Evolutionary conservation across 1,140 invertebrate species (phyloP), one percentile per base, ranked within the genome.

Genomic region (Contarinia nasturtii): DNA sequence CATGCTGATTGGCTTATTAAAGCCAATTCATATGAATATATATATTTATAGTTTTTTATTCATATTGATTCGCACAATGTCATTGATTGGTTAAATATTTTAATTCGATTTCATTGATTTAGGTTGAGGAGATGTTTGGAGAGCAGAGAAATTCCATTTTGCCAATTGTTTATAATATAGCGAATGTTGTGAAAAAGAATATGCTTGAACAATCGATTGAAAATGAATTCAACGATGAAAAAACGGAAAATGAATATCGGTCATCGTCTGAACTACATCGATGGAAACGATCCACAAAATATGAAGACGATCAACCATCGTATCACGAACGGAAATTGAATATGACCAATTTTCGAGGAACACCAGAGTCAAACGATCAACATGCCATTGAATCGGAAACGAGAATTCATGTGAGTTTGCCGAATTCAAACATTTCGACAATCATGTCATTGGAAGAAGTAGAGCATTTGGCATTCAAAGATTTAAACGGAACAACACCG

Each of bases 121-220:
- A 76, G 67, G 66, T 75, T 42, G 68, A 64, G 55, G 67, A 69
- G 51, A 67, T 74, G 61, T 71, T 76, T 53, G 69, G 66, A 46
- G 68, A 71, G 49, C 67, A 70, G 44, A 63, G 72, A 34, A 71
- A 77, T 18, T 59, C 78, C 2, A 65, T 75, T 60, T 53, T 79
- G 36, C 76, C 76, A 19, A 75, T 78, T 49, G 67, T 74, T 44
- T 65, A 68, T 49, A 77, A 80, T 54, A 74, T 77, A 51, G 75
- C 75, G 1, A 76, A 75, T 53, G 65, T 77, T 36, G 69, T 78
- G 37, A 61, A 60, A 43, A 66, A 8, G 10, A 38, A 17, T 38
- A 17, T 38, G 12, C 36, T 14, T 5, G 5, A 4, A 14, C 3
- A 27, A 27, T n/a, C n/a, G n/a, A 27, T 27, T 27, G 27, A 10